Conservation (phyloP, 2,113 vertebrate species). For the Rhea americana region DNA sequence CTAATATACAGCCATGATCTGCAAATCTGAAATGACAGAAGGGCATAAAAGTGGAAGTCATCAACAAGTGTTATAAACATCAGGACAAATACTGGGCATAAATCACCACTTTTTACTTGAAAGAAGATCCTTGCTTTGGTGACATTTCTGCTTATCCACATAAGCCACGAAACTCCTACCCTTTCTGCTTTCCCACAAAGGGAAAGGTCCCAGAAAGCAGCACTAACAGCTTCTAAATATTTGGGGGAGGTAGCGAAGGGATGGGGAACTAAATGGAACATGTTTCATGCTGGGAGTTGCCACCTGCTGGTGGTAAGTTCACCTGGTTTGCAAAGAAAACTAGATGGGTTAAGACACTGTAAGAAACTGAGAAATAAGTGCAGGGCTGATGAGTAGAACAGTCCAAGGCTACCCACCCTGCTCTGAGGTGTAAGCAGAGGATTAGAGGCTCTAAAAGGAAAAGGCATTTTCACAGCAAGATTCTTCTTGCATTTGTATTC, state of each 20-base stretch:
- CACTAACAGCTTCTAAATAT: background rate
- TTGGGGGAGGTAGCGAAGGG: background rate
- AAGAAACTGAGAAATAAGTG: conserved; percentile 9
- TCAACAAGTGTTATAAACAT: conserved; percentile 52
- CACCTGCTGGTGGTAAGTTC: background rate
- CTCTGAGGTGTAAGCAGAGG: background rate
- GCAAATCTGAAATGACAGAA: conserved; percentile 82
- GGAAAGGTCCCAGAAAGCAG: background rate
- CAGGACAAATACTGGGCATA: conserved; percentile 63
- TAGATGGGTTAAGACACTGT: background rate
- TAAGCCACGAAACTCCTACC: conserved; percentile 51
- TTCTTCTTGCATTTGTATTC: background rate
- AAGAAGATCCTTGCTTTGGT: conserved; percentile 30
- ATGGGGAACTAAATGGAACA: background rate
- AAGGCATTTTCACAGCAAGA: background rate
- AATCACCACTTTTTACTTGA: conserved; percentile 36
- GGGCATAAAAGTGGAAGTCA: conserved; percentile 59
- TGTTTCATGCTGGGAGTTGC: background rate
- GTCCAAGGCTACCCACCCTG: background rate
- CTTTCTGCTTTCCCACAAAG: conserved; percentile 40
- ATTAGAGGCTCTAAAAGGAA: conserved; percentile 2
- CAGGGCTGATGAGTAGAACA: background rate
- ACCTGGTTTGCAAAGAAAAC: conserved; percentile 1
- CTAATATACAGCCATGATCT: conserved; percentile 91
- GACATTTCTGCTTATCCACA: conserved; percentile 23